Base-by-base conservation (phyloP, 2,113 vertebrate species). In the Dicentrarchus labrax region DNA sequence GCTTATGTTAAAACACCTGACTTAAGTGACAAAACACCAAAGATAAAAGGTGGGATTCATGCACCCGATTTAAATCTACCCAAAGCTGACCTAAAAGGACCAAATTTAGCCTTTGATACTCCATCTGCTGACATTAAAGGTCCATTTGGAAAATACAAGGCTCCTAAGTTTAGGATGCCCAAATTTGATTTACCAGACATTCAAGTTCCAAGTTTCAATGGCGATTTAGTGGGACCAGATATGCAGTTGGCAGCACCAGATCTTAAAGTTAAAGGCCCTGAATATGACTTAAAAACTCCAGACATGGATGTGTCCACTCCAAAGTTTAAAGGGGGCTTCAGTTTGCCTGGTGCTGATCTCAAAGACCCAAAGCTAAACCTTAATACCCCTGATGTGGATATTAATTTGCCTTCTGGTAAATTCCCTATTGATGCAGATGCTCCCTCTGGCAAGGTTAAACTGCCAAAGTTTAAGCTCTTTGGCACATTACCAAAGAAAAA, bases 141-240 rank as follows among this genome's bases (percentile, higher is more conserved):
- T 22, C 62, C 68, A 39, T 36, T 85, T 61, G 80, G 30, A 48
- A 88, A 91, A 76, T 82, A 90, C 71, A 92, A 89, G 24, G 53
- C 87, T 65, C 93, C 93, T 13, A 90, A 78, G 0, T 90, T 95
- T 48, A 67, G 62, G 48, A 94, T 92, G 89, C 94, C 94, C 2
- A 85, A 78, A 16, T 92, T 90, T 86, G 74, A 60, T 86, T 85
- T 92, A 65, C 89, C 91, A 78, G 17, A 67, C 0, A 73, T 86
- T 72, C 0, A 38, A 54, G 56, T 81, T 62, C 86, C 90, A 70
- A 64, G 24, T 36, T 72, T 90, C 8, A 51, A 80, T 74, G 78
- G 60, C 21, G 47, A 89, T 41, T 22, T 87, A 4, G 17, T 51
- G 56, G 50, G 60, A 69, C 62, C 74, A 16, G 59, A 83, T 81